Evolutionary conservation across 1,140 invertebrate species (phyloP).

Genomic region (Parasteatoda tepidariorum): DNA sequence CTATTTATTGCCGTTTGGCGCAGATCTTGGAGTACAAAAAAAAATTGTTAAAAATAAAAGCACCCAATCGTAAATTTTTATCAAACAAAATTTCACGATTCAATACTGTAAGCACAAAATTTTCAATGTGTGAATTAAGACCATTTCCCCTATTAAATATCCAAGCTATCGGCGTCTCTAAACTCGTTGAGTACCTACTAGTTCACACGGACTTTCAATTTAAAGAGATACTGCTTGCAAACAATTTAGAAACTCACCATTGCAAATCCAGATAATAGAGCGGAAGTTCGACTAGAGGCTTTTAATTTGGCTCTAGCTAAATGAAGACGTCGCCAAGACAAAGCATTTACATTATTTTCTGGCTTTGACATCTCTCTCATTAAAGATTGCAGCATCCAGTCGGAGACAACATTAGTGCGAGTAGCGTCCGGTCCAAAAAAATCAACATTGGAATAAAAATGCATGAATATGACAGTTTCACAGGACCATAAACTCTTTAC

Average conservation of each 20-base stretch:
- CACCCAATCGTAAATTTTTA: too few species aligned
- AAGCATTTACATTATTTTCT: constrained; percentile 64
- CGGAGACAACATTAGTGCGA: constrained; percentile 49
- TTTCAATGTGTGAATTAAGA: too few species aligned
- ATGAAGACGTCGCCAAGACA: constrained; percentile 82
- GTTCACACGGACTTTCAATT: too few species aligned
- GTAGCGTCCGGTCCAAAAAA: constrained; percentile 50
- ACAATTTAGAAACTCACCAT: constrained; percentile 82
- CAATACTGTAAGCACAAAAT: too few species aligned
- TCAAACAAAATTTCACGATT: too few species aligned
- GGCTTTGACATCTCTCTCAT: constrained; percentile 60
- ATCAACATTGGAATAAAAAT: constrained; percentile 59
- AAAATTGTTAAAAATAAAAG: too few species aligned
- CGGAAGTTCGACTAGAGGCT: constrained; percentile 86
- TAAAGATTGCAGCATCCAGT: constrained; percentile 49
- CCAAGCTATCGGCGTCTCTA: too few species aligned
- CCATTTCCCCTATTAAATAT: too few species aligned
- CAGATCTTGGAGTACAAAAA: too few species aligned
- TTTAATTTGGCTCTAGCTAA: constrained; percentile 91
- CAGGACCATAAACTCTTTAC: neutral
- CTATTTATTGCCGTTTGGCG: too few species aligned
- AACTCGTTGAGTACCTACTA: too few species aligned
- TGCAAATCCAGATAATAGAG: constrained; percentile 92
- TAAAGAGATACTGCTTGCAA: too few species aligned
- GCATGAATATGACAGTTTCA: constrained; percentile 42